phyloP scores from a whole-genome alignment of 2,113 vertebrate genomes.

The rabbit (Oryctolagus cuniculus) region mOryCun1.1 NC_091451.1:19889501-19890000 shows the following conservation, averaged over 20 bases:
- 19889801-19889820: slow-evolving; percentile 74
- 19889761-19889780: slow-evolving; percentile 82
- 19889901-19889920: slow-evolving; percentile 73
- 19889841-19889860: slow-evolving; percentile 73
- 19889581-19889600: slow-evolving; percentile 58
- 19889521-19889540: slow-evolving; percentile 77
- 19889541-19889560: slow-evolving; percentile 81
- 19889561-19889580: slow-evolving; percentile 79
- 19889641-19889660: slow-evolving; percentile 81
- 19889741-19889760: slow-evolving; percentile 79
- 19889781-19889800: slow-evolving; percentile 79
- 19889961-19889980: slow-evolving; percentile 77
- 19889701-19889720: slow-evolving; percentile 81
- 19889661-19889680: slow-evolving; percentile 80
- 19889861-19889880: slow-evolving; percentile 72
- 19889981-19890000: slow-evolving; percentile 76
- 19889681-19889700: slow-evolving; percentile 81
- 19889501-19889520: slow-evolving; percentile 64
- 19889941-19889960: slow-evolving; percentile 77
- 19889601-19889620: slow-evolving; percentile 74
- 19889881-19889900: slow-evolving; percentile 82
- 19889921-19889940: slow-evolving; percentile 78
- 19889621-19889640: slow-evolving; percentile 77
- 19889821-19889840: slow-evolving; percentile 81
- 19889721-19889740: slow-evolving; percentile 80